Percentiles rank a stretch among this genome's conserved stretches.
Conservation (phyloP, 2,888 invertebrate species). For the Cataglyphis livida region DNA sequence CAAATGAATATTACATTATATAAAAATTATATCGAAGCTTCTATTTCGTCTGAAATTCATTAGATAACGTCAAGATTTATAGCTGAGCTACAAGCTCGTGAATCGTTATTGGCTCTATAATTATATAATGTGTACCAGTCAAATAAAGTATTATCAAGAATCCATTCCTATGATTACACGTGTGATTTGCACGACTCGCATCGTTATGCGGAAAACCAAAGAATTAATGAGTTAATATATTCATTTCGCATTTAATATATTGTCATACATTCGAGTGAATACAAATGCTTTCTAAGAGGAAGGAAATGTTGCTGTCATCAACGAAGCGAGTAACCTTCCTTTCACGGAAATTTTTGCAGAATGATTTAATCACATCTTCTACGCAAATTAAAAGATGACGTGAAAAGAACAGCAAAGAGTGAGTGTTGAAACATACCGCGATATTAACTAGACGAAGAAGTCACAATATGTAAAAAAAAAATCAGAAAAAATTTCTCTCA, state of each 20-base stretch:
- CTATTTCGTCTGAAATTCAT: conserved; percentile 5
- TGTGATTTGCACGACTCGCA: not conserved
- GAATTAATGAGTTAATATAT: conserved; percentile 26
- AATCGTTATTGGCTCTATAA: conserved; percentile 13
- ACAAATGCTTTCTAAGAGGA: conserved; percentile 23
- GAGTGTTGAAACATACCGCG: not conserved
- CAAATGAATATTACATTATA: conserved; percentile 14
- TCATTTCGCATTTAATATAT: conserved; percentile 32
- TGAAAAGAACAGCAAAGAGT: not conserved
- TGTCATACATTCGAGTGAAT: conserved; percentile 7
- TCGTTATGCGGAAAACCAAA: not conserved
- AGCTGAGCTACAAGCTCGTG: conserved; percentile 13
- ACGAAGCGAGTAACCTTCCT: conserved; percentile 40
- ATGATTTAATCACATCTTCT: conserved; percentile 38
- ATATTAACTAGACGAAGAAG: not conserved
- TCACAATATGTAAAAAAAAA: not conserved
- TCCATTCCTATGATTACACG: conserved; percentile 11
- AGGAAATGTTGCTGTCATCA: conserved; percentile 40
- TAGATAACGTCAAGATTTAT: conserved; percentile 30
- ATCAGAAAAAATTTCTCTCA: not conserved
- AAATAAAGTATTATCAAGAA: conserved; percentile 26
- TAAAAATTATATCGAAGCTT: conserved; percentile 28
- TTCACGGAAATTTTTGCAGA: conserved; percentile 37
- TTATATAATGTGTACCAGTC: conserved; percentile 16
- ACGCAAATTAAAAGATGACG: conserved; percentile 29